Percentiles rank a stretch among this genome's conserved stretches.
These are phyloP conservation scores for Spodoptera littoralis DNA, from an alignment of 2,888 invertebrate genomes.

Conservation along the genomic window DNA sequence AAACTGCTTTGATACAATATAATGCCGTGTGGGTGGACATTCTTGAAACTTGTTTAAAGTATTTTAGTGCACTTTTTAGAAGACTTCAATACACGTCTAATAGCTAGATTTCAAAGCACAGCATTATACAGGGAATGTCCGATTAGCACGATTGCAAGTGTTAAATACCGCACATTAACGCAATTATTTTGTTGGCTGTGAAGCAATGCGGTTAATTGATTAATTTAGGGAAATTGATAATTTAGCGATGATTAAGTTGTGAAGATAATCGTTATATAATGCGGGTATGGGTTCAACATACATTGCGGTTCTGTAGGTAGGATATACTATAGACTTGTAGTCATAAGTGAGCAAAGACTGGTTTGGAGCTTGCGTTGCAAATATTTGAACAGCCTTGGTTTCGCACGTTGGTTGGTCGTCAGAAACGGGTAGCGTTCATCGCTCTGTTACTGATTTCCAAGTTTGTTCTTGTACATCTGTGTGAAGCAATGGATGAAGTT, in stretches of 20 bases:
- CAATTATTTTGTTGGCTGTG: slow-evolving; percentile 15
- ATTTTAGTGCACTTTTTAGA: slow-evolving; percentile 34
- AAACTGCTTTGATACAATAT: slow-evolving; percentile 29
- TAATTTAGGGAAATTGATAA: slow-evolving; percentile 40
- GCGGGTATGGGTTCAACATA: slow-evolving; percentile 17
- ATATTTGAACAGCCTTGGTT: slow-evolving; percentile 47
- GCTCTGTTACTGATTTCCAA: slow-evolving; percentile 11
- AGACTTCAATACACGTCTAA: slow-evolving; percentile 1
- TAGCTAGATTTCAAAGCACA: slow-evolving; percentile 8
- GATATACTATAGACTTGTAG: slow-evolving; percentile 51
- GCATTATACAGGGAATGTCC: not conserved
- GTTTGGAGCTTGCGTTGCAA: slow-evolving; percentile 57
- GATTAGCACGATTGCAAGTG: slow-evolving; percentile 20
- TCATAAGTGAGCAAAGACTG: slow-evolving; percentile 53
- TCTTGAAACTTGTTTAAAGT: slow-evolving; percentile 37
- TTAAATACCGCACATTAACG: slow-evolving; percentile 20
- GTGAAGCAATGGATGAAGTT: slow-evolving; percentile 35
- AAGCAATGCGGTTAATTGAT: slow-evolving; percentile 37
- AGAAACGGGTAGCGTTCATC: slow-evolving; percentile 19
- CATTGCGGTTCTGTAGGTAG: slow-evolving; percentile 15
- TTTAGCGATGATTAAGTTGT: slow-evolving; percentile 38
- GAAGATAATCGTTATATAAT: slow-evolving; percentile 24
- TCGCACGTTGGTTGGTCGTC: slow-evolving; percentile 13
- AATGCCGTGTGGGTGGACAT: slow-evolving; percentile 35
- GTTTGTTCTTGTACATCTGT: slow-evolving; percentile 3